phyloP scores from a whole-genome alignment of 2,113 vertebrate genomes.

The Pelodiscus sinensis region DNA sequence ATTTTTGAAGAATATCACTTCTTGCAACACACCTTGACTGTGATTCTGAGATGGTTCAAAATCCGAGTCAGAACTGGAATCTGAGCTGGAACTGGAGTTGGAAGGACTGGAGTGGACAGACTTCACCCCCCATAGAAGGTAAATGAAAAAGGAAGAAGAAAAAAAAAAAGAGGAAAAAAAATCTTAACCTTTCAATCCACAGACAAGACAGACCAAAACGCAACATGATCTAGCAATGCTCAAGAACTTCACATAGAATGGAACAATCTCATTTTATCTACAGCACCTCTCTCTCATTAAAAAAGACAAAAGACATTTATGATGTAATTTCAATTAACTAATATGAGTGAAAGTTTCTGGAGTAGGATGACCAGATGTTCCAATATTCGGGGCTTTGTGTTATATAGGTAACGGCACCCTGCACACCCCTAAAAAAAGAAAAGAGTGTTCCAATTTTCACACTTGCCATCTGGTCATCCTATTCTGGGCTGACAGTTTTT shows the following conservation, averaged over 20 bases:
- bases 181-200: conserved; percentile 60
- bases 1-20: neutral
- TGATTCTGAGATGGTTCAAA: conserved; percentile 97
- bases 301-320: neutral
- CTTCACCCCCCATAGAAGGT: conserved; percentile 76
- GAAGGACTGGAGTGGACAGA: conserved; percentile 93
- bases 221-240: neutral
- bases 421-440: neutral
- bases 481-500: neutral
- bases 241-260: neutral
- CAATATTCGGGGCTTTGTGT: neutral
- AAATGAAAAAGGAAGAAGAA: neutral
- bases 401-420: neutral
- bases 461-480: neutral
- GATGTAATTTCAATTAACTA: neutral
- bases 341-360: neutral
- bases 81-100: conserved; percentile 94
- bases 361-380: neutral
- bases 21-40: conserved; percentile 88
- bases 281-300: neutral
- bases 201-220: neutral
- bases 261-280: neutral
- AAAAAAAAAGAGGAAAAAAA: conserved; percentile 19
- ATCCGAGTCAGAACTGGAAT: conserved; percentile 97
- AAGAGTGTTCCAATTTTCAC: neutral